Conservation (phyloP, 1,140 invertebrate species). For the Coptotermes formosanus region DNA sequence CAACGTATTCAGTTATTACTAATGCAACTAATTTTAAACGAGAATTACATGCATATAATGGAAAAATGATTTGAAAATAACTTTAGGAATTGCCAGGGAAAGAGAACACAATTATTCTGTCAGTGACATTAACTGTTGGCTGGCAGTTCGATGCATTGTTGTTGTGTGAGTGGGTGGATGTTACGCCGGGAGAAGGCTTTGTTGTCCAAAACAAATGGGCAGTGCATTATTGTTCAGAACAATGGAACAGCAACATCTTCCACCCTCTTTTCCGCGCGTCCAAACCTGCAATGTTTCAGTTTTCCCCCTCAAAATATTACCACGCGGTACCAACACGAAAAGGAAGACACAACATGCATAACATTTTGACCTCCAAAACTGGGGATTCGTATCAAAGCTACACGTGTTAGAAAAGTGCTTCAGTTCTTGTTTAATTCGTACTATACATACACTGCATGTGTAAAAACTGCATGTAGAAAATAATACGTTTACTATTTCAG, state of each 20-base stretch:
- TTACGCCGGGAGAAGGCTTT: background rate
- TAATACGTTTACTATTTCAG: too few relatives aligned
- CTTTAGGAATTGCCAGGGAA: background rate
- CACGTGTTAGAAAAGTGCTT: background rate
- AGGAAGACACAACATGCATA: background rate
- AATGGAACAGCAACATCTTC: background rate
- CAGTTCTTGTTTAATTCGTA: background rate
- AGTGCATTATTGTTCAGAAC: background rate
- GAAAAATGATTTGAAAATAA: background rate
- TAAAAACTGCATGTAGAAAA: too few relatives aligned
- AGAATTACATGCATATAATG: background rate
- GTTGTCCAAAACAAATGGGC: background rate
- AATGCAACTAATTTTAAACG: background rate
- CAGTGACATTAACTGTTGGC: background rate
- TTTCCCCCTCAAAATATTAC: background rate
- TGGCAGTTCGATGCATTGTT: background rate
- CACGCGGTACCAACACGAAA: too few relatives aligned
- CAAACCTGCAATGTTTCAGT: too few relatives aligned
- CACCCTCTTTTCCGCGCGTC: background rate
- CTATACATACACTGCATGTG: too few relatives aligned
- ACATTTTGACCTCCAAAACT: background rate
- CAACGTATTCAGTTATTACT: background rate
- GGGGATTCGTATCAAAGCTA: background rate
- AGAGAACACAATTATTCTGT: background rate
- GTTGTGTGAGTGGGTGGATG: background rate